A percentile compares a stretch with the other conserved stretches of the same genome.
These are phyloP conservation scores for Rhaphigaster nebulosa DNA, from an alignment of 2,888 invertebrate genomes.

Conservation along the genomic window DNA sequence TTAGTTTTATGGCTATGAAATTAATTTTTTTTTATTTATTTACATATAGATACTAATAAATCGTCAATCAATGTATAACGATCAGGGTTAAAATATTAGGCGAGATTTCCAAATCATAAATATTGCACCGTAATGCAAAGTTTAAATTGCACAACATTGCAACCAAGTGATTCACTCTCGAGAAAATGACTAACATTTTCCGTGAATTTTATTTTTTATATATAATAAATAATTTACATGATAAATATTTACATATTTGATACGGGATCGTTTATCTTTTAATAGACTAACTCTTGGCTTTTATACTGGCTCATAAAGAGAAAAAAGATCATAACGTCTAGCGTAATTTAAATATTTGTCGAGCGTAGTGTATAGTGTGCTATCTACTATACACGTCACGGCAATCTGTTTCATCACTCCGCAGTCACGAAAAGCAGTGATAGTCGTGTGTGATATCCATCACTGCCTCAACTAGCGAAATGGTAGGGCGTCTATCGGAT, in stretches of 20 bases:
- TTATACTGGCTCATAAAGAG: background rate
- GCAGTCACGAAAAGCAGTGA: background rate
- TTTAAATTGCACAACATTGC: background rate
- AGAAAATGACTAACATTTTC: background rate
- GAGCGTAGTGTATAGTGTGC: background rate
- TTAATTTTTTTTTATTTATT: too few relatives aligned
- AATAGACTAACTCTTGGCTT: background rate
- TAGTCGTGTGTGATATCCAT: background rate
- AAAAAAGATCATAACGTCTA: background rate
- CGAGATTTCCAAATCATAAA: background rate
- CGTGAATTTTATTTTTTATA: background rate
- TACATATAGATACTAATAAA: too few relatives aligned
- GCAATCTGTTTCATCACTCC: background rate
- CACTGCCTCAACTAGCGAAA: background rate
- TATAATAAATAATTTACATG: background rate
- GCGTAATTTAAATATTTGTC: conserved; percentile 1
- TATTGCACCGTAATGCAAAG: background rate
- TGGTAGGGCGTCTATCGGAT: background rate
- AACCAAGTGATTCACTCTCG: background rate
- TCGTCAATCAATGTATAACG: too few relatives aligned
- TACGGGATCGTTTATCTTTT: background rate
- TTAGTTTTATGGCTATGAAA: too few relatives aligned
- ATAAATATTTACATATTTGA: background rate
- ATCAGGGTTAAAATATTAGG: too few relatives aligned
- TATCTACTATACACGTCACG: background rate